Percentiles rank a stretch among this genome's conserved stretches.
Evolutionary conservation across 2,797 vertebrate species (phyloP).

Genomic region (Ctenopoma multispine): DNA sequence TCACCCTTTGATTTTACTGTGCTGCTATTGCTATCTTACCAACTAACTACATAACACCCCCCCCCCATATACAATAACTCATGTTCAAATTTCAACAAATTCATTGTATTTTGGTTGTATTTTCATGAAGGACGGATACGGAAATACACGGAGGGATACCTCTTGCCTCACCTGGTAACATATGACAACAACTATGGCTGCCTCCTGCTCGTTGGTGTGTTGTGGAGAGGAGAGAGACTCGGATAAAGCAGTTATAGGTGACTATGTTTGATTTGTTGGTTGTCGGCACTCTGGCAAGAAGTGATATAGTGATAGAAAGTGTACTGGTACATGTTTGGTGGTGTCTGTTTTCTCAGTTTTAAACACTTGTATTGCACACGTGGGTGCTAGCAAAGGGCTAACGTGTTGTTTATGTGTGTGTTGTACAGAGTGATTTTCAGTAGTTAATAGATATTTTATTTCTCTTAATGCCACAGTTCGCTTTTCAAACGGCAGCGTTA

Average conservation of each 20-base stretch:
- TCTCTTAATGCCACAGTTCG: conserved; percentile 80
- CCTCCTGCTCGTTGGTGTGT: conserved; percentile 72
- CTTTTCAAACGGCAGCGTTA: conserved; percentile 91
- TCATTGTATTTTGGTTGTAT: no score
- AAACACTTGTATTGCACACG: conserved; percentile 31
- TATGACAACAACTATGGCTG: conserved; percentile 73
- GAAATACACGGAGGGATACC: conserved; percentile 11
- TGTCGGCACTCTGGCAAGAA: accelerated
- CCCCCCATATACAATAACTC: no score
- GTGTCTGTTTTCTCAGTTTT: accelerated
- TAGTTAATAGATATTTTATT: neutral
- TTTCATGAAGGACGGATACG: no score
- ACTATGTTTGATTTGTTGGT: conserved; percentile 15
- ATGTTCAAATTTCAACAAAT: no score
- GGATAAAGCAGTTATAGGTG: conserved; percentile 80
- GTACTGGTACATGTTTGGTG: neutral
- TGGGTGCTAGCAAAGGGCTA: conserved; percentile 38
- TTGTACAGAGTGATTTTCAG: neutral
- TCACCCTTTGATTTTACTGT: neutral
- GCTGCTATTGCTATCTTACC: neutral
- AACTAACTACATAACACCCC: no score
- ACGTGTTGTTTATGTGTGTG: neutral
- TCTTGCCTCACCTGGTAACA: conserved; percentile 5
- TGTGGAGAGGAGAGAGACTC: conserved; percentile 70
- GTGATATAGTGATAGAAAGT: accelerated